phyloP scores from a whole-genome alignment of 2,797 vertebrate species.

The Sebastes wilsoni region DNA sequence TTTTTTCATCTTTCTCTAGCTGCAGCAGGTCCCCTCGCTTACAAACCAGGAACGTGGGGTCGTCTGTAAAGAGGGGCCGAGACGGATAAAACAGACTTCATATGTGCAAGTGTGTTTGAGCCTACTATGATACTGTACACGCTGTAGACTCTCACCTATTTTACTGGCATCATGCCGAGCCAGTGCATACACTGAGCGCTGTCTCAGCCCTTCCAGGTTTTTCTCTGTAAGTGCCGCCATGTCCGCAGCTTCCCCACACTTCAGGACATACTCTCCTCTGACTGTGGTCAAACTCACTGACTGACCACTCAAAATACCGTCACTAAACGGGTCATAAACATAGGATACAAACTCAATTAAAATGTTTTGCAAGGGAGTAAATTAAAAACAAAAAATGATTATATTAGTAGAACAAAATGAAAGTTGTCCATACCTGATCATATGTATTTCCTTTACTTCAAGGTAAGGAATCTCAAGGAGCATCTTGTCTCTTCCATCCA shows the following conservation, averaged over 20 bases:
- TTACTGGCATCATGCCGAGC: constrained; percentile 82
- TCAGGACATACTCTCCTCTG: constrained; percentile 85
- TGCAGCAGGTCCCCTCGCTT: constrained; percentile 90
- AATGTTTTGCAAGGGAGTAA: background rate
- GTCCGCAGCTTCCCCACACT: constrained; percentile 74
- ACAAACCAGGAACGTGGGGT: constrained; percentile 82
- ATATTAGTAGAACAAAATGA: background rate
- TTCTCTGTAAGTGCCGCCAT: constrained; percentile 84
- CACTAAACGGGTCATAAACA: constrained; percentile 59
- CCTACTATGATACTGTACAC: background rate
- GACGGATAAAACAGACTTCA: background rate
- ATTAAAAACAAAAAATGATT: background rate
- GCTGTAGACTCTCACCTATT: constrained; percentile 52
- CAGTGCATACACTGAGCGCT: constrained; percentile 86
- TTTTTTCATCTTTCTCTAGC: constrained; percentile 76
- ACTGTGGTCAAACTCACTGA: constrained; percentile 84
- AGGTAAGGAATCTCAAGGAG: constrained; percentile 87
- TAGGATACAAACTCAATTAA: background rate
- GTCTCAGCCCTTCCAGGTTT: constrained; percentile 88
- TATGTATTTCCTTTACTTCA: constrained; percentile 83
- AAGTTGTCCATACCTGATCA: constrained; percentile 72
- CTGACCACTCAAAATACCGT: constrained; percentile 66
- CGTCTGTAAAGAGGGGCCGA: constrained; percentile 56
- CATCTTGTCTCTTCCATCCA: constrained; percentile 87
- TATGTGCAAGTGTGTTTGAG: background rate